Percentiles rank a stretch among this genome's conserved stretches.
Evolutionary conservation across 2,113 vertebrate species (phyloP).

Genomic region (Suricata suricatta): DNA sequence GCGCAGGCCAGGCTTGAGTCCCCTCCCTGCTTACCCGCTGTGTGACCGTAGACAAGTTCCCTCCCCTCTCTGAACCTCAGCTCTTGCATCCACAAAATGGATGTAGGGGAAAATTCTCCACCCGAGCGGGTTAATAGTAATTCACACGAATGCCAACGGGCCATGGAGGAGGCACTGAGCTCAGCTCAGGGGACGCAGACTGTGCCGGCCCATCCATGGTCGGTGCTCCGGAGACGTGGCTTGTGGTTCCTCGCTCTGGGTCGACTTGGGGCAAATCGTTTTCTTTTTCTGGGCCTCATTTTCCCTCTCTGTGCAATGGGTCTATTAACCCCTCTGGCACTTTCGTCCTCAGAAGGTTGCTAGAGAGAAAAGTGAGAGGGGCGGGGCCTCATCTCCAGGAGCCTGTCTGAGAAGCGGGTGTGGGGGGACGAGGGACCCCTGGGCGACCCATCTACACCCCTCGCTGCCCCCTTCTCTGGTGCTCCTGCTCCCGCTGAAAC

Average conservation of each 20-base stretch:
- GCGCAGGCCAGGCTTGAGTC: fast-evolving
- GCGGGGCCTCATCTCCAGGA: not conserved
- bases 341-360: not conserved
- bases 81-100: not conserved
- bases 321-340: not conserved
- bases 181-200: not conserved
- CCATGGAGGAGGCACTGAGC: not conserved
- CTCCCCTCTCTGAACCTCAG: not conserved
- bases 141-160: not conserved
- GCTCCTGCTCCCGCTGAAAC: not conserved
- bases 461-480: not conserved
- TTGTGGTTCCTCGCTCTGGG: fast-evolving
- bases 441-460: not conserved
- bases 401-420: not conserved
- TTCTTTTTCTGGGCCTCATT: not conserved
- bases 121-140: not conserved
- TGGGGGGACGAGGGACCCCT: too few species aligned
- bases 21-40: not conserved
- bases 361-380: not conserved
- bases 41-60: not conserved
- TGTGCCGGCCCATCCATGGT: fast-evolving
- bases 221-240: not conserved
- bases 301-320: not conserved
- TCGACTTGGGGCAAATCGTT: not conserved
- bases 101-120: not conserved